phyloP scores from a whole-genome alignment of 2,888 invertebrate genomes.

The Lottia scabra region DNA sequence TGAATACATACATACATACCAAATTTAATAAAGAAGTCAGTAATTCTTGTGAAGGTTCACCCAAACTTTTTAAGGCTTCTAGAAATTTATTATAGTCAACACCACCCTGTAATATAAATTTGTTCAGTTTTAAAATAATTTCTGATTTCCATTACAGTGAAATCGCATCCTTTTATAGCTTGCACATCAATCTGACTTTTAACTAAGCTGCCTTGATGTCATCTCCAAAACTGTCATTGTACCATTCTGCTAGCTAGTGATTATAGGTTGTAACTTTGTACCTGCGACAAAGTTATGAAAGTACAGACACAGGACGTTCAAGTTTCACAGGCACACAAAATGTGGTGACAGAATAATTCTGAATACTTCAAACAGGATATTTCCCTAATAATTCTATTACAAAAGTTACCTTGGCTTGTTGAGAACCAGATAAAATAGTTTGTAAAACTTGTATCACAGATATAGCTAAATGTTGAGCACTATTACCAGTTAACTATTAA shows the following conservation, averaged over 20 bases:
- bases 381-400: too few relatives aligned
- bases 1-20: constrained; percentile 69
- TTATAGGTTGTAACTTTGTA: too few relatives aligned
- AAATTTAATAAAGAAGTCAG: constrained; percentile 71
- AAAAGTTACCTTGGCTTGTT: constrained; percentile 53
- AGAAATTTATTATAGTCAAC: constrained; percentile 68
- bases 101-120: constrained; percentile 56
- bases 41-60: constrained; percentile 70
- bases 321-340: not conserved
- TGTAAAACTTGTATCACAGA: constrained; percentile 57
- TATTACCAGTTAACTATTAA: constrained; percentile 52
- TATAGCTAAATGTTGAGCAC: constrained; percentile 60
- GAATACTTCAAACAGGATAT: too few relatives aligned
- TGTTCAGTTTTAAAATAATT: too few relatives aligned
- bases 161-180: too few relatives aligned
- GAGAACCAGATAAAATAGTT: constrained; percentile 55
- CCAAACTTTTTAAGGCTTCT: constrained; percentile 68
- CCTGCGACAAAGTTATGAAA: too few relatives aligned
- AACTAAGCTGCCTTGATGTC: not conserved
- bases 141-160: too few relatives aligned
- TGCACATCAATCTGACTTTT: not conserved
- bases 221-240: too few relatives aligned
- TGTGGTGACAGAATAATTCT: too few relatives aligned
- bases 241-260: too few relatives aligned
- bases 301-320: too few relatives aligned